Percentiles rank a stretch among this genome's conserved stretches.
Conservation (phyloP, 1,140 invertebrate species). For the Penaeus japonicus region DNA sequence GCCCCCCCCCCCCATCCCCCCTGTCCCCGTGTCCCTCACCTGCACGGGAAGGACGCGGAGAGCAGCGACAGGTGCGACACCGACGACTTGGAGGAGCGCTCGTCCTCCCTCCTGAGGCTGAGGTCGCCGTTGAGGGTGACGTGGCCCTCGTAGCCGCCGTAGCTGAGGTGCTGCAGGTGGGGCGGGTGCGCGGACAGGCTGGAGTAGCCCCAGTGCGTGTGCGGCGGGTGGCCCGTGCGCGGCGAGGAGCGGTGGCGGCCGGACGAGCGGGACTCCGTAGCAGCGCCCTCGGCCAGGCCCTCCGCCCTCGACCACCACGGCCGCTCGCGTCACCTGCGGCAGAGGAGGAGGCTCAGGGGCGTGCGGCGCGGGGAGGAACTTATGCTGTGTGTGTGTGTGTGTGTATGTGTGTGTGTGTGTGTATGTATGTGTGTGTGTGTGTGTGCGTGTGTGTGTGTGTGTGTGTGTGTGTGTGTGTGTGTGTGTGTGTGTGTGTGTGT, state of each 20-base stretch:
- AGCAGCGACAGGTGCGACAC: constrained; percentile 48
- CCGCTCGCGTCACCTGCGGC: no score
- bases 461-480: constrained; percentile 11
- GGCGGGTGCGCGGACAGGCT: not conserved
- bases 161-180: not conserved
- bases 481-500: constrained; percentile 3
- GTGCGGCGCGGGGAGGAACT: not conserved
- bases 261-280: not conserved
- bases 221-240: not conserved
- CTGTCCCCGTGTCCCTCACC: not conserved
- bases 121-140: constrained; percentile 38
- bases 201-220: not conserved
- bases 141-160: not conserved
- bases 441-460: not conserved
- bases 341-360: not conserved
- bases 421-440: not conserved
- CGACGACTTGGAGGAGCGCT: constrained; percentile 52
- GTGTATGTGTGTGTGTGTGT: not conserved
- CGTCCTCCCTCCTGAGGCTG: constrained; percentile 38
- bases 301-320: not conserved
- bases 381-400: not conserved
- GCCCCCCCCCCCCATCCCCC: no score
- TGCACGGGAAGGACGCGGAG: constrained; percentile 53
- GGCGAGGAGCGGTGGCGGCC: not conserved
- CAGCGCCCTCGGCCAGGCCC: not conserved